Evolutionary conservation across 2,113 vertebrate genomes (phyloP).

Genomic region (Oryctolagus cuniculus): DNA sequence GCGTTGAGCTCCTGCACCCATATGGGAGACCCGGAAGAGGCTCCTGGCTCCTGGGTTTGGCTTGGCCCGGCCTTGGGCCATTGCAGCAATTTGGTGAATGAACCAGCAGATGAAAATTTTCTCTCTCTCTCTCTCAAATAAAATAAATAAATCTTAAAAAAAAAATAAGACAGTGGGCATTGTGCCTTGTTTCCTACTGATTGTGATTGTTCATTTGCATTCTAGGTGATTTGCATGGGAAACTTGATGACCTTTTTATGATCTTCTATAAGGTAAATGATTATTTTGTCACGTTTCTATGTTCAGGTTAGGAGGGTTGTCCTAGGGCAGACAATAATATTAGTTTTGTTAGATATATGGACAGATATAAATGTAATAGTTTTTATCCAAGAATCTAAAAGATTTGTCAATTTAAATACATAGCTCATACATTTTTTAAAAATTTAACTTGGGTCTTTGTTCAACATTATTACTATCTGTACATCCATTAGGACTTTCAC

Average conservation of each 20-base stretch:
- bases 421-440: not conserved
- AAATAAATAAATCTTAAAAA: too few species aligned
- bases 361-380: conserved; percentile 16
- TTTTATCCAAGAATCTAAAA: conserved; percentile 55
- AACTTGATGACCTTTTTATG: conserved; percentile 96
- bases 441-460: conserved; percentile 15
- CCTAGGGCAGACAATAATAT: conserved; percentile 31
- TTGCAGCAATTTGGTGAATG: too few species aligned
- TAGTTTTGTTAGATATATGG: conserved; percentile 44
- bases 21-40: too few species aligned
- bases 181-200: conserved; percentile 52
- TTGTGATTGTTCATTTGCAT: conserved; percentile 67
- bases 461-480: conserved; percentile 42
- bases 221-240: conserved; percentile 97
- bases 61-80: too few species aligned
- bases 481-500: conserved; percentile 20
- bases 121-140: too few species aligned
- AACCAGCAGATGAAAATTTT: too few species aligned
- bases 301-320: conserved; percentile 25
- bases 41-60: too few species aligned
- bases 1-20: too few species aligned
- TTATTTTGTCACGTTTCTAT: conserved; percentile 65
- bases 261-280: conserved; percentile 97
- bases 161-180: not conserved
- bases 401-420: not conserved